Conservation (phyloP, 2,888 invertebrate genomes). For the Volucella zonaria region DNA sequence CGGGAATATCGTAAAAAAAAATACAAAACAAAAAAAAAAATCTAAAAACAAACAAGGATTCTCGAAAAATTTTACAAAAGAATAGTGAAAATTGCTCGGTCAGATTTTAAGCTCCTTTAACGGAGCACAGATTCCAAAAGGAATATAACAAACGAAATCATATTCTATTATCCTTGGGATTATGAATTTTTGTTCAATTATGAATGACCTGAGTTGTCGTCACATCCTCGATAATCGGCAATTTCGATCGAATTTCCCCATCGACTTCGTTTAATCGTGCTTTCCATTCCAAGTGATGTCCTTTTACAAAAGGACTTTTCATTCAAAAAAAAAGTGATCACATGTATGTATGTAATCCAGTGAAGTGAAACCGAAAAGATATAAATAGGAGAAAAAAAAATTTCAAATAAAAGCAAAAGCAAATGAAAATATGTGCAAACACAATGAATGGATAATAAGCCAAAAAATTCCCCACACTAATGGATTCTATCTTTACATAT, state of each 20-base stretch:
- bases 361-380: slow-evolving; percentile 20
- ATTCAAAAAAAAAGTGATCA: slow-evolving; percentile 30
- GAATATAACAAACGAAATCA: not conserved
- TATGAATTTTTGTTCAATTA: slow-evolving; percentile 70
- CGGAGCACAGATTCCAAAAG: not conserved
- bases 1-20: slow-evolving; percentile 16
- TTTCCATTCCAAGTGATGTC: slow-evolving; percentile 16
- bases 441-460: slow-evolving; percentile 69
- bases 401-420: not conserved
- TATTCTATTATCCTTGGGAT: slow-evolving; percentile 12
- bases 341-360: slow-evolving; percentile 9
- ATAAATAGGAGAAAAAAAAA: slow-evolving; percentile 15
- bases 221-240: slow-evolving; percentile 9
- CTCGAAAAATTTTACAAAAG: too few relatives aligned
- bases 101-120: not conserved
- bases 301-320: slow-evolving; percentile 2
- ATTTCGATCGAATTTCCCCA: slow-evolving; percentile 16
- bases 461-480: slow-evolving; percentile 63
- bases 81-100: too few relatives aligned
- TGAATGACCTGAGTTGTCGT: slow-evolving; percentile 65
- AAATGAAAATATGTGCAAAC: slow-evolving; percentile 67
- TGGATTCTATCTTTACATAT: slow-evolving; percentile 71
- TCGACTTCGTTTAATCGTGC: slow-evolving; percentile 18
- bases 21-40: not conserved
- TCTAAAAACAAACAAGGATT: slow-evolving; percentile 1